A percentile compares a stretch with the other conserved stretches of the same genome.
Evolutionary conservation across 1,140 invertebrate genomes (phyloP).

Genomic region (Batillaria attramentaria): DNA sequence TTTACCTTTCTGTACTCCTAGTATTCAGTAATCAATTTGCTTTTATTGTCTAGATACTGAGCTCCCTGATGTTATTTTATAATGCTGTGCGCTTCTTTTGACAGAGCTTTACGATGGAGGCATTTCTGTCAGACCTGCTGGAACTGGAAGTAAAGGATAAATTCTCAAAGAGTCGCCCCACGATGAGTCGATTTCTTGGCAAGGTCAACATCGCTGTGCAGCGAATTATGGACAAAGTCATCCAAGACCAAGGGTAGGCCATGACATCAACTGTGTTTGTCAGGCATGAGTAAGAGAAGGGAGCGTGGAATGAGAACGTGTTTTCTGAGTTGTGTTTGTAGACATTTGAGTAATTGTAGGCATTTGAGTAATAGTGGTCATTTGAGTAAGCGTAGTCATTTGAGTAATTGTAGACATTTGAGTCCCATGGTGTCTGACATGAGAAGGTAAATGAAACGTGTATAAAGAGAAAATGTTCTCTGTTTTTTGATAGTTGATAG

Average conservation of each 20-base stretch:
- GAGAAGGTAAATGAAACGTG: not conserved
- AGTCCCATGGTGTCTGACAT: not conserved
- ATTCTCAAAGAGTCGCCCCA: constrained; percentile 74
- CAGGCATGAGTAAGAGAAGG: too few species aligned
- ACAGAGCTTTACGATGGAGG: constrained; percentile 71
- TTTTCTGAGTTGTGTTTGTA: not conserved
- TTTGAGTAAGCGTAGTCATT: not conserved
- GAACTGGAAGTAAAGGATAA: constrained; percentile 76
- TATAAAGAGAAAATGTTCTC: not conserved
- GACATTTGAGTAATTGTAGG: too few species aligned
- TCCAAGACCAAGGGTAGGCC: constrained; percentile 54
- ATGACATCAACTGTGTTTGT: not conserved
- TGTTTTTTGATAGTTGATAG: too few species aligned
- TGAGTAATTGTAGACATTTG: not conserved
- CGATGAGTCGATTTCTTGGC: constrained; percentile 73
- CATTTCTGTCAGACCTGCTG: constrained; percentile 70
- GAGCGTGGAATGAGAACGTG: too few species aligned
- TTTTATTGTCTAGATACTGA: too few species aligned
- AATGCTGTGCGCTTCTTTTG: constrained; percentile 30
- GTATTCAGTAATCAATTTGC: too few species aligned
- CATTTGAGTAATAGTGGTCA: too few species aligned
- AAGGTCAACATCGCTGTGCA: constrained; percentile 71
- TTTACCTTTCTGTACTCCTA: too few species aligned
- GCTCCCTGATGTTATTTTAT: not conserved
- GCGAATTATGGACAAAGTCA: constrained; percentile 68